phyloP scores from a whole-genome alignment of 2,113 vertebrate species.

The Nerophis ophidion region DNA sequence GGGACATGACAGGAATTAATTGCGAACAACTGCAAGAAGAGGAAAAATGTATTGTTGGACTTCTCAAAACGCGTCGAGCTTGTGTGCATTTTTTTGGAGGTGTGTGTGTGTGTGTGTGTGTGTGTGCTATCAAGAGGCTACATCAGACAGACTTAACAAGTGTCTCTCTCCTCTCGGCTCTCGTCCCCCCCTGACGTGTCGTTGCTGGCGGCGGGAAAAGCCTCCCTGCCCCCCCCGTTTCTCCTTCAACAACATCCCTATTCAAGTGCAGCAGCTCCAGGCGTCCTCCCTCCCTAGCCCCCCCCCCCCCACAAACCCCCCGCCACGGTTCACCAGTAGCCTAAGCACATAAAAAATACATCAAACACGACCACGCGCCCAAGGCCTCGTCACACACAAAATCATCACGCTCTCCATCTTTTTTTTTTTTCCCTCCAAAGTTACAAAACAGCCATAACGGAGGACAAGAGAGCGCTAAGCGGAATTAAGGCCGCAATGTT shows the following conservation, averaged over 20 bases:
- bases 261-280: conserved; percentile 69
- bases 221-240: conserved; percentile 8
- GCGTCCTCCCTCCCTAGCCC: conserved; percentile 42
- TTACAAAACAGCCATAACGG: conserved; percentile 49
- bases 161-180: conserved; percentile 52
- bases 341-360: conserved; percentile 77
- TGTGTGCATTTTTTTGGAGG: conserved; percentile 8
- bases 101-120: conserved; percentile 20
- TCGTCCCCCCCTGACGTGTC: conserved; percentile 62
- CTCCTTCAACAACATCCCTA: conserved; percentile 71
- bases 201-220: conserved; percentile 53
- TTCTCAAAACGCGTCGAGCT: too few relatives aligned
- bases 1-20: too few relatives aligned
- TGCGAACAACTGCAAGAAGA: too few relatives aligned
- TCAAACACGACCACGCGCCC: conserved; percentile 65
- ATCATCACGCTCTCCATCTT: conserved; percentile 46
- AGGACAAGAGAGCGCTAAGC: conserved; percentile 17
- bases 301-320: conserved; percentile 28
- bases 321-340: conserved; percentile 63
- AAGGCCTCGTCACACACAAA: conserved; percentile 67
- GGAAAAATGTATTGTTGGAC: too few relatives aligned
- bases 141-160: conserved; percentile 70
- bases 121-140: conserved; percentile 39
- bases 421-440: conserved; percentile 14
- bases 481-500: conserved; percentile 33